These are phyloP conservation scores for Coleophora flavipennella DNA, from an alignment of 2,888 invertebrate species.

Conservation along the genomic window DNA sequence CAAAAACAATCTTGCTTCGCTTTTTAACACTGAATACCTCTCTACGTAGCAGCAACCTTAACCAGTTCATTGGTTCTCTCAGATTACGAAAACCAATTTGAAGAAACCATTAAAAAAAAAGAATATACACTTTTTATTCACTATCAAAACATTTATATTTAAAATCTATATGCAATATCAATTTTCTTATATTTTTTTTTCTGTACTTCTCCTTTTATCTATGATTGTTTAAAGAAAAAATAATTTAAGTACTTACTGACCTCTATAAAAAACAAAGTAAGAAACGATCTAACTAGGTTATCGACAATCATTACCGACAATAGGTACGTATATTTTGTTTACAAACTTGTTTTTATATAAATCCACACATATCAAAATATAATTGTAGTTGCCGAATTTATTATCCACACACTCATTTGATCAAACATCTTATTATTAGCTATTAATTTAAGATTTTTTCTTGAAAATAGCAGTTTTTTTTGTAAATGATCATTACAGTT, in stretches of 20 bases:
- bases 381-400: slow-evolving; percentile 37
- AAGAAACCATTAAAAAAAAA: slow-evolving; percentile 27
- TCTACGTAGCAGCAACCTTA: too few relatives aligned
- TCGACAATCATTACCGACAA: slow-evolving; percentile 35
- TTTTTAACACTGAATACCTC: too few relatives aligned
- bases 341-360: slow-evolving; percentile 45
- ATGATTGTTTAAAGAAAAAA: slow-evolving; percentile 34
- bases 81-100: slow-evolving; percentile 15
- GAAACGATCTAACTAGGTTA: slow-evolving; percentile 9
- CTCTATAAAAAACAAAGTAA: slow-evolving; percentile 33
- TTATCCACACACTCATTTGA: slow-evolving; percentile 18
- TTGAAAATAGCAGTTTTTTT: slow-evolving; percentile 42
- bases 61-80: too few relatives aligned
- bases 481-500: slow-evolving; percentile 28
- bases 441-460: slow-evolving; percentile 24
- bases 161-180: slow-evolving; percentile 46
- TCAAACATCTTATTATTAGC: slow-evolving; percentile 35
- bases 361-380: slow-evolving; percentile 67
- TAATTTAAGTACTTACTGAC: slow-evolving; percentile 57
- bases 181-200: slow-evolving; percentile 32
- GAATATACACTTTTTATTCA: slow-evolving; percentile 30
- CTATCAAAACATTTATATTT: slow-evolving; percentile 48
- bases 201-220: slow-evolving; percentile 41
- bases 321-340: slow-evolving; percentile 26
- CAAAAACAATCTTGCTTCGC: too few relatives aligned